phyloP scores from a whole-genome alignment of 2,888 invertebrate genomes.

The Pseudeuparius sepicola region DNA sequence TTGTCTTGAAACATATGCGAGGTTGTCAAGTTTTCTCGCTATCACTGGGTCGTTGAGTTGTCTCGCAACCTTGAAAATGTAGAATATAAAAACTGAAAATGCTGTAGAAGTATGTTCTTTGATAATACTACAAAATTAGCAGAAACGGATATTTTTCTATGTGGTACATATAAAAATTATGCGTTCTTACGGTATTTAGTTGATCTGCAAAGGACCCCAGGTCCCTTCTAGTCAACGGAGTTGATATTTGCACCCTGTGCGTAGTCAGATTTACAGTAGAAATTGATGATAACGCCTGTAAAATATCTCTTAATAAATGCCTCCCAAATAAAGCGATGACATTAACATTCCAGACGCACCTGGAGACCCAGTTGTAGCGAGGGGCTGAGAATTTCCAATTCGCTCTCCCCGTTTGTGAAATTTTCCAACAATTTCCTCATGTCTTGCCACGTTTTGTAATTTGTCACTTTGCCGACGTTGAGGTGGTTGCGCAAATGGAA shows the following conservation, averaged over 20 bases:
- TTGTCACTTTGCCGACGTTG: constrained; percentile 57
- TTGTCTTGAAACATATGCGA: constrained; percentile 52
- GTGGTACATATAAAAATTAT: no score
- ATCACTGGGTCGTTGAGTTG: constrained; percentile 61
- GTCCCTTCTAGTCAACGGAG: constrained; percentile 52
- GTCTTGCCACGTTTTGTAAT: constrained; percentile 54
- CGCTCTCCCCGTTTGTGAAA: constrained; percentile 46
- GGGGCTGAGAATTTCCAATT: constrained; percentile 48
- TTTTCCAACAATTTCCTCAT: constrained; percentile 34
- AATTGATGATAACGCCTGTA: constrained; percentile 45
- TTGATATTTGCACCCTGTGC: constrained; percentile 46
- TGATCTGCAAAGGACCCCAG: constrained; percentile 55
- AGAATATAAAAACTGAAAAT: no score
- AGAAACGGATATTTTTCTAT: no score
- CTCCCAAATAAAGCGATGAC: not conserved
- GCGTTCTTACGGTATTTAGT: constrained; percentile 51
- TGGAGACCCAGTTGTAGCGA: constrained; percentile 48
- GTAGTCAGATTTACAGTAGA: constrained; percentile 51
- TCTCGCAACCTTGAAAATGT: no score
- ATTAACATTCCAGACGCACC: constrained; percentile 36
- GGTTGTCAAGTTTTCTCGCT: constrained; percentile 61
- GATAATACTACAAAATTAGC: no score
- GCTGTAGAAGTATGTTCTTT: no score
- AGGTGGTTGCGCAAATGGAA: constrained; percentile 61
- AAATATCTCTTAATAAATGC: no score